phyloP scores from a whole-genome alignment of 2,113 vertebrate genomes.

The Cyphomyrus discorhynchus region DNA sequence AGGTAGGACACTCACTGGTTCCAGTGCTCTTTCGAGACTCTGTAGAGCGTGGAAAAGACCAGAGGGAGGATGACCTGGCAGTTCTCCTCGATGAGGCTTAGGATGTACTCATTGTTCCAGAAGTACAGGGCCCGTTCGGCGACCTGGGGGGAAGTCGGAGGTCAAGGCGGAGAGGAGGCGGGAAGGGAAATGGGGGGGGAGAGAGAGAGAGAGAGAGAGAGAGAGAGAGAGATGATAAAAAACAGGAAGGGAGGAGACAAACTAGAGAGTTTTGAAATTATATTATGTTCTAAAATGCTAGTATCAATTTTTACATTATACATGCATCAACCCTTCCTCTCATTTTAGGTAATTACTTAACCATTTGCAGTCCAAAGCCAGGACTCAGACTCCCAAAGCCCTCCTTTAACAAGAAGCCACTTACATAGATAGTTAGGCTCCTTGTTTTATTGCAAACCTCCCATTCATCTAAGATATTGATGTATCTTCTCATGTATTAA shows the following conservation, averaged over 20 bases:
- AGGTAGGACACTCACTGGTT: slow-evolving; percentile 71
- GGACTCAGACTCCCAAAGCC: neutral
- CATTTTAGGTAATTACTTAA: neutral
- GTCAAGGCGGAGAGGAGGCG: neutral
- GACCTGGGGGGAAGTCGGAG: slow-evolving; percentile 54
- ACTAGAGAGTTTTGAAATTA: neutral
- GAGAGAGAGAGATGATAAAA: neutral
- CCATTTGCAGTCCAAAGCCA: neutral
- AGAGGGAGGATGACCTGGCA: slow-evolving; percentile 83
- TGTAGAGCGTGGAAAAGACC: slow-evolving; percentile 83
- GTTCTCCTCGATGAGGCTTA: slow-evolving; percentile 90
- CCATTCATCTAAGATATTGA: neutral
- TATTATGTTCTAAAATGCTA: neutral
- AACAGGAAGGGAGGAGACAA: neutral
- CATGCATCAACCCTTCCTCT: neutral
- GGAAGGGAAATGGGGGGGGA: neutral
- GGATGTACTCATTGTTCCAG: slow-evolving; percentile 93
- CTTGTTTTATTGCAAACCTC: neutral
- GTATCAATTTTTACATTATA: neutral
- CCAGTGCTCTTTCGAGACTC: slow-evolving; percentile 90
- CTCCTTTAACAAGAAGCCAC: neutral
- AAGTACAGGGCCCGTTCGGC: slow-evolving; percentile 89
- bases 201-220: neutral
- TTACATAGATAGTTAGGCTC: neutral
- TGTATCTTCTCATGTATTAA: neutral